Conservation (phyloP, 2,797 vertebrate species). For the Dermochelys coriacea region DNA sequence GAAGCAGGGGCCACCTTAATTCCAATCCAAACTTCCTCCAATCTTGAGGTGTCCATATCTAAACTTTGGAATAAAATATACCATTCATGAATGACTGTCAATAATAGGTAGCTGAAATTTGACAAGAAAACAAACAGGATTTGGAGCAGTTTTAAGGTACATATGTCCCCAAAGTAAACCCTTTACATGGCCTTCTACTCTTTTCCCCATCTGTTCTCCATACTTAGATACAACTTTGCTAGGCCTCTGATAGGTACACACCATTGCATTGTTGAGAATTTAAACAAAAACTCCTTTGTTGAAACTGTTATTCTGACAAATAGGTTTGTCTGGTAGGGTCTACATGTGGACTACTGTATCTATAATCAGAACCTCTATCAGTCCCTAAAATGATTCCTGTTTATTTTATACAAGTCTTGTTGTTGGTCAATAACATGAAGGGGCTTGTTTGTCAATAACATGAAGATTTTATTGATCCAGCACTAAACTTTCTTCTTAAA, state of each 20-base stretch:
- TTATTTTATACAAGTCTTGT: neutral
- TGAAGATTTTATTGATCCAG: neutral
- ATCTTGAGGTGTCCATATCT: neutral
- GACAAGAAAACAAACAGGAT: neutral
- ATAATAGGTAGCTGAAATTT: slow-evolving; percentile 4
- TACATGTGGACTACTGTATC: neutral
- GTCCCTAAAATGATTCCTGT: neutral
- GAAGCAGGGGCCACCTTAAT: neutral
- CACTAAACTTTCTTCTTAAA: neutral
- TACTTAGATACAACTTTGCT: neutral
- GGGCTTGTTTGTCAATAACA: neutral
- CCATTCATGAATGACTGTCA: slow-evolving; percentile 1
- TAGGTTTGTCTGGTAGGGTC: neutral
- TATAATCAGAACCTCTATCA: neutral
- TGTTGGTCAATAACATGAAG: neutral
- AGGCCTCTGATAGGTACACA: neutral
- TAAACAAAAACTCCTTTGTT: neutral
- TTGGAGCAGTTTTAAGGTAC: neutral
- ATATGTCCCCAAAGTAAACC: neutral
- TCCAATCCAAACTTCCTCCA: neutral
- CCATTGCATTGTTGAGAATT: neutral
- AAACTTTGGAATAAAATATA: neutral
- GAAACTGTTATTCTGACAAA: neutral
- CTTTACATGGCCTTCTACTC: neutral
- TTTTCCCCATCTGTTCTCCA: neutral